Base-by-base conservation (phyloP, 2,113 vertebrate species). In the Alethe castanea region DNA sequence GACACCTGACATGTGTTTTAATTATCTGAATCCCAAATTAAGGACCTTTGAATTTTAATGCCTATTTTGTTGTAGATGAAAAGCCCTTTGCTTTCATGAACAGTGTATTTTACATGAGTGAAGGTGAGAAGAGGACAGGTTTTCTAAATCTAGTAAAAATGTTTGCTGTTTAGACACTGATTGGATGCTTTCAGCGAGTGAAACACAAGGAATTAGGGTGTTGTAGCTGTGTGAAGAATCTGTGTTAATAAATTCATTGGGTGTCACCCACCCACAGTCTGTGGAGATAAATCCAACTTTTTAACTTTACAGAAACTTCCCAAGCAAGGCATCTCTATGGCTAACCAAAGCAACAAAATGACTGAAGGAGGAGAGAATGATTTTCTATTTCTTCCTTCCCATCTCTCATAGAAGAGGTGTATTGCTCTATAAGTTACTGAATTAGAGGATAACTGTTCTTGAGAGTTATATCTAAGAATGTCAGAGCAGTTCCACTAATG, bases 401-500 rank as follows among this genome's bases (percentile, higher is more conserved):
- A 1, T 74, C 38, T 72, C 20, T 47, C 36, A 15, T 7, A 48
- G 53, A 80, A 83, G 44, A 66, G 11, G 15, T 36, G 29, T 28
- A 19, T 47, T 66, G 12, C 36, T 89, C 29, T 54, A 4, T 50
- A 57, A 90, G 62, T 69, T 65, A 62, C 60, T 54, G 22, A 84
- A 78, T 79, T 66, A 88, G 80, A 65, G 66, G 48, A 59, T 66
- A 90, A 66, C n/a, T 28, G 5, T 67, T 29, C 54, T 90, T 60
- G 33, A 48, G 47, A 64, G 25, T 77, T 93, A 42, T 64, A 83
- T 61, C 66, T 89, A 90, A 56, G 65, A 78, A 86, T 76, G 69
- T 56, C 88, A 94, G 79, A 90, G 16, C 81, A 76, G 86, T 94
- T 88, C 42, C 19, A 40, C 53, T 81, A 92, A 91, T 64, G 73